Base-by-base conservation (phyloP, 1,140 invertebrate genomes). In the Drosophila pectinifera region DNA sequence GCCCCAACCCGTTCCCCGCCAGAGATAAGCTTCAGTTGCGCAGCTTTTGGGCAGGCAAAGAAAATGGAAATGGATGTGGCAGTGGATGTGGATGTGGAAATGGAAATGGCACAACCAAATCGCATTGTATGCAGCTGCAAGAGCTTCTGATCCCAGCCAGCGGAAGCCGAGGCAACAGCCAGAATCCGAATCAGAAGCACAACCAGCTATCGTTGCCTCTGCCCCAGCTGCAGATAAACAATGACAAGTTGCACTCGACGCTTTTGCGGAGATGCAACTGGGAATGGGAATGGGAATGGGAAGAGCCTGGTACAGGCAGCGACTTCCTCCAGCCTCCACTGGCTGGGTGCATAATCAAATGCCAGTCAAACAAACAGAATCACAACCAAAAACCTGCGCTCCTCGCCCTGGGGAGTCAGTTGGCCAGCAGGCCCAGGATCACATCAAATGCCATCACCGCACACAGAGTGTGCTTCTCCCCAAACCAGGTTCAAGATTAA, bases 211-310 rank as follows among this genome's bases (percentile, higher is more conserved):
- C 73, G 72, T 67, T 70, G 64, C 28, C 59, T 22, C 41, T 64
- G 57, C 68, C 31, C 38, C 45, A 24, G 26, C 41, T 31, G 26
- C 26, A 75, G 73, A 76, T 76, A 76, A 76, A 75, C 73, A 76
- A 76, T 76, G 74, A 78, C 74, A 77, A 77, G 73, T 78, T 78
- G 74, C 74, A 77, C 64, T 77, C 73, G 73, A 75, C 61, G 72
- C 72, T 75, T 56, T 51, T 54, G 61, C 51, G 14, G 61, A 68
- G 64, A 68, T 68, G 64, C 64, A 68, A 64, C 59, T 42, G 28
- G 16, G 46, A 62, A 39, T 68, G 58, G 43, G 26, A 48, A 39
- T 48, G 39, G 39, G 34, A 63, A 26, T 67, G 14, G 18, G 24
- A 39, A 58, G 51, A 28, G 39, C 38, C 46, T 65, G 54, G 62